Percentiles rank a stretch among this genome's conserved stretches.
phyloP scores from a whole-genome alignment of 1,140 invertebrate species.

The Drosophila asahinai region DNA sequence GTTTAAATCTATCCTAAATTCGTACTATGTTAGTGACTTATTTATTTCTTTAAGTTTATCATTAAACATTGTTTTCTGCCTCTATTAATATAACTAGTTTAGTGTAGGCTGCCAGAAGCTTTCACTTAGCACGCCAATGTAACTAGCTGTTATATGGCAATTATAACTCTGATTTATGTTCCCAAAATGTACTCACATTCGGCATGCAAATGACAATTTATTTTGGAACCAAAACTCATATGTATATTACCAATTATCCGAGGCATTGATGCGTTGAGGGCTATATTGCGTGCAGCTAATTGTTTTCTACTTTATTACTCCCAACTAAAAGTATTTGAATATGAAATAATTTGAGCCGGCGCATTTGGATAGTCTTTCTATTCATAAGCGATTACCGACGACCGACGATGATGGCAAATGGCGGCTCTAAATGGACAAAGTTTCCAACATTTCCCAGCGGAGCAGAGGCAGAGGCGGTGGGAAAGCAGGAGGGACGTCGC shows the following conservation, averaged over 20 bases:
- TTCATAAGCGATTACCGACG: constrained; percentile 58
- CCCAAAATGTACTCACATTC: constrained; percentile 10
- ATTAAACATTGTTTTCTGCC: not conserved
- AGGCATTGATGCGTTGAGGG: constrained; percentile 71
- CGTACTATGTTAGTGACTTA: too few species aligned
- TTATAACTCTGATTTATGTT: constrained; percentile 60
- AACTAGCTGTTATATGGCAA: constrained; percentile 25
- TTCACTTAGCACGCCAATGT: constrained; percentile 28
- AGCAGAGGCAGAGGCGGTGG: not conserved
- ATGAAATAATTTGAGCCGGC: constrained; percentile 29
- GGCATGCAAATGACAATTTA: constrained; percentile 56
- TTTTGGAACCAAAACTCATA: constrained; percentile 31
- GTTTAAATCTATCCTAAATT: too few species aligned
- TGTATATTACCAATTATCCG: constrained; percentile 57
- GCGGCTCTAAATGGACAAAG: constrained; percentile 49
- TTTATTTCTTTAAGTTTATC: too few species aligned
- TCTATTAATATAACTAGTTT: constrained; percentile 11
- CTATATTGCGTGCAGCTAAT: constrained; percentile 69
- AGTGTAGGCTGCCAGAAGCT: not conserved
- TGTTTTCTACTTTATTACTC: constrained; percentile 75
- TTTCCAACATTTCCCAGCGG: constrained; percentile 38
- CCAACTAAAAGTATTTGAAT: constrained; percentile 45
- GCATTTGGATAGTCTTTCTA: constrained; percentile 29
- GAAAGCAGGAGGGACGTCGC: constrained; percentile 18
- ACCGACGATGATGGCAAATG: constrained; percentile 44